phyloP scores from a whole-genome alignment of 2,888 invertebrate genomes.

The Pharmacophagus antenor region DNA sequence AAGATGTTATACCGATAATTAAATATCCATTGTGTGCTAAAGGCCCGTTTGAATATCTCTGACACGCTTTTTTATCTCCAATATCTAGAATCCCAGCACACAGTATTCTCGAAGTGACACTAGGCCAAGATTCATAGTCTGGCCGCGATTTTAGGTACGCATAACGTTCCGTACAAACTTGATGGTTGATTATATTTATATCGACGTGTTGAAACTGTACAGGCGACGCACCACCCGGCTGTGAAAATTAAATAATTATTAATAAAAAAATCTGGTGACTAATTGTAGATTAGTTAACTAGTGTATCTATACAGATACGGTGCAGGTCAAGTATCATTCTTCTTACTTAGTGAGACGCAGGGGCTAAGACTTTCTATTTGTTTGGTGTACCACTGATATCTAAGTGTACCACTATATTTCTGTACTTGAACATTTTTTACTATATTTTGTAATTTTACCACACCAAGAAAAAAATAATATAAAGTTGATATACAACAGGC shows the following conservation, averaged over 20 bases:
- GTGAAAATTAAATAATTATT: constrained; percentile 13
- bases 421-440: too few species aligned
- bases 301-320: too few species aligned
- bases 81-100: constrained; percentile 51
- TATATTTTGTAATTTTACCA: too few species aligned
- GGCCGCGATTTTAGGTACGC: constrained; percentile 39
- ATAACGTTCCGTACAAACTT: constrained; percentile 46
- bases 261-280: too few species aligned
- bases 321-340: too few species aligned
- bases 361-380: too few species aligned
- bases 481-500: too few species aligned
- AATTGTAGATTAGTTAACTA: neutral
- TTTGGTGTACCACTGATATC: neutral
- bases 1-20: constrained; percentile 71
- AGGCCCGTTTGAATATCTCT: constrained; percentile 61
- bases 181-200: constrained; percentile 45
- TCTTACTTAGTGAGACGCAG: too few species aligned
- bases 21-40: neutral
- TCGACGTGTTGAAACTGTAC: constrained; percentile 43
- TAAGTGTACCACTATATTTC: neutral
- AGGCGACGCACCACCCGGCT: constrained; percentile 33
- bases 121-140: constrained; percentile 39
- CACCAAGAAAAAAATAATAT: too few species aligned
- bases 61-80: constrained; percentile 59
- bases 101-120: constrained; percentile 49